Conservation (phyloP, 2,797 vertebrate genomes). For the Sandelia bainsii region DNA sequence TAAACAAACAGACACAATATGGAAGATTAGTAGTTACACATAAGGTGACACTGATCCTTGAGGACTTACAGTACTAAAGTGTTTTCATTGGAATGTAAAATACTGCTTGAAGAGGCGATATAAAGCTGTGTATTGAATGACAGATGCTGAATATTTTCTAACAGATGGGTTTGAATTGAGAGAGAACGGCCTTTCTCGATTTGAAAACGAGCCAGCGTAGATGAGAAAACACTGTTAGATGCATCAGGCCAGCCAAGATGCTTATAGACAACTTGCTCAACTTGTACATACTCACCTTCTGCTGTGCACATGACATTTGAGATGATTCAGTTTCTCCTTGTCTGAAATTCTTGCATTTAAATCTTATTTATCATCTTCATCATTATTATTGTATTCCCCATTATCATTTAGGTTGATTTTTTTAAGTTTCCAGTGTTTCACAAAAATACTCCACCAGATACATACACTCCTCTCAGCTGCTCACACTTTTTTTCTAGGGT, state of each 20-base stretch:
- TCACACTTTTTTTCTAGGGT: conserved; percentile 84
- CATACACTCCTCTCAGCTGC: conserved; percentile 32
- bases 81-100: conserved; percentile 52
- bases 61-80: conserved; percentile 43
- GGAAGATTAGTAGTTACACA: conserved; percentile 48
- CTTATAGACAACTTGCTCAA: conserved; percentile 54
- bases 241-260: conserved; percentile 49
- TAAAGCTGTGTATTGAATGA: conserved; percentile 70
- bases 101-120: conserved; percentile 66
- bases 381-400: neutral
- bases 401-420: neutral
- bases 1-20: conserved; percentile 55
- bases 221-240: conserved; percentile 43
- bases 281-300: conserved; percentile 47
- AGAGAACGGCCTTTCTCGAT: conserved; percentile 35
- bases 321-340: conserved; percentile 16
- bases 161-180: conserved; percentile 69
- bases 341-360: neutral
- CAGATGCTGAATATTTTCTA: conserved; percentile 75
- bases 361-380: neutral
- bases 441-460: conserved; percentile 2
- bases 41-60: conserved; percentile 50
- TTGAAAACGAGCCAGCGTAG: conserved; percentile 48
- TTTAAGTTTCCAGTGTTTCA: conserved; percentile 2
- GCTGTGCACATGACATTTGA: conserved; percentile 34